phyloP scores from a whole-genome alignment of 2,888 invertebrate species.

The Epinotia nisella region DNA sequence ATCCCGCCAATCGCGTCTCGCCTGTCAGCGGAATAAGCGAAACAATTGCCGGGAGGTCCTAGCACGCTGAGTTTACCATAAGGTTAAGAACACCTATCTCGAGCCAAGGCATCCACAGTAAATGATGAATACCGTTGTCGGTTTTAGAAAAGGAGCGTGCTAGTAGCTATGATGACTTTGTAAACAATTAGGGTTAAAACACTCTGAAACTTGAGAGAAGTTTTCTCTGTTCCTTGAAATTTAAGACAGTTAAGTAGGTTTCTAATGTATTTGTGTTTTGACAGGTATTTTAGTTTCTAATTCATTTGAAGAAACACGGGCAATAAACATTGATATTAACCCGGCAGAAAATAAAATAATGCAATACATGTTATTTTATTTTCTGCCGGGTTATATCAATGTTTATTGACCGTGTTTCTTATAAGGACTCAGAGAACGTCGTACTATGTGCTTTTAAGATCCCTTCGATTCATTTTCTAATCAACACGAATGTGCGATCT shows the following conservation, averaged over 20 bases:
- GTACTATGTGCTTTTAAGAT: not conserved
- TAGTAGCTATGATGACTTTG: conserved; percentile 58
- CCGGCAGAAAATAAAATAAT: too few species aligned
- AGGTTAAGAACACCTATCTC: conserved; percentile 13
- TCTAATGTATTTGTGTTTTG: conserved; percentile 16
- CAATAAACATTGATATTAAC: too few species aligned
- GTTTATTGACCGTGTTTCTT: not conserved
- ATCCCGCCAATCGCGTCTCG: conserved; percentile 74
- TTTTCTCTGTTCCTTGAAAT: conserved; percentile 57
- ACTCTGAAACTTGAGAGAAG: conserved; percentile 46
- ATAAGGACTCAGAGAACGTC: too few species aligned
- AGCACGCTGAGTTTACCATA: conserved; percentile 29
- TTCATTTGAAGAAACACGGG: too few species aligned
- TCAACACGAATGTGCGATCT: conserved; percentile 16
- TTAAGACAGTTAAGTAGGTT: conserved; percentile 53
- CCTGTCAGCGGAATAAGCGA: conserved; percentile 73
- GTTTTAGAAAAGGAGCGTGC: conserved; percentile 12
- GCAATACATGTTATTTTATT: too few species aligned
- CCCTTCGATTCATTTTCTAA: not conserved
- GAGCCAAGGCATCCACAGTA: not conserved
- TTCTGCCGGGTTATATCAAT: not conserved
- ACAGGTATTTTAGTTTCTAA: conserved; percentile 5
- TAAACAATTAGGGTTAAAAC: conserved; percentile 65
- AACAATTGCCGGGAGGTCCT: conserved; percentile 69
- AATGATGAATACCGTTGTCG: conserved; percentile 14